These are phyloP conservation scores for Peromyscus californicus DNA, from an alignment of 2,113 vertebrate species.

Conservation along the genomic window DNA sequence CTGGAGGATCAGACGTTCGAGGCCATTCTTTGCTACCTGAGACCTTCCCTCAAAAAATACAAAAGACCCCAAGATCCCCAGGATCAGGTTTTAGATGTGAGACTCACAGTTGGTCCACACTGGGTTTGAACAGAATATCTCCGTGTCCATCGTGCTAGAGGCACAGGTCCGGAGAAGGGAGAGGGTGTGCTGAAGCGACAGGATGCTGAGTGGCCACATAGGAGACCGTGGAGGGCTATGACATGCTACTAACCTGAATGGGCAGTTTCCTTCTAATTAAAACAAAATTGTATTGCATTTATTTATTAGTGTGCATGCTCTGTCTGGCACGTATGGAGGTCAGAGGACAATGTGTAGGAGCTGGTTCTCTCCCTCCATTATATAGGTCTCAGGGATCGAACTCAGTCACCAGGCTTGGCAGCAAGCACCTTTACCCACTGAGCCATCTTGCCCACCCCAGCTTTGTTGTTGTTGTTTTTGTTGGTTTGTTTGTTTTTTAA, in stretches of 20 bases:
- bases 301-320: neutral
- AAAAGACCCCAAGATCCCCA: neutral
- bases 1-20: neutral
- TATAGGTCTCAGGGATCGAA: too few relatives aligned
- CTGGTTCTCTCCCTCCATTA: neutral
- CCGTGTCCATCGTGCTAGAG: neutral
- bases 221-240: neutral
- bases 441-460: neutral
- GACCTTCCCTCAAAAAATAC: neutral
- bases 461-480: neutral
- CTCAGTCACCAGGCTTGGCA: neutral
- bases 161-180: neutral
- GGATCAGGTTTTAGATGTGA: neutral
- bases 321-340: neutral
- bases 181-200: neutral
- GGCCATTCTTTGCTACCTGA: neutral
- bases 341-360: neutral
- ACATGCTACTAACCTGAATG: neutral
- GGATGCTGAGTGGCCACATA: neutral
- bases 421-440: too few relatives aligned
- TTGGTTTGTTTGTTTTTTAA: neutral
- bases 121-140: neutral
- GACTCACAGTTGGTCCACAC: neutral
- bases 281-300: neutral
- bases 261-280: neutral